A percentile compares a stretch with the other conserved stretches of the same genome.
Evolutionary conservation across 1,140 invertebrate species (phyloP).

Genomic region (Globodera rostochiensis): DNA sequence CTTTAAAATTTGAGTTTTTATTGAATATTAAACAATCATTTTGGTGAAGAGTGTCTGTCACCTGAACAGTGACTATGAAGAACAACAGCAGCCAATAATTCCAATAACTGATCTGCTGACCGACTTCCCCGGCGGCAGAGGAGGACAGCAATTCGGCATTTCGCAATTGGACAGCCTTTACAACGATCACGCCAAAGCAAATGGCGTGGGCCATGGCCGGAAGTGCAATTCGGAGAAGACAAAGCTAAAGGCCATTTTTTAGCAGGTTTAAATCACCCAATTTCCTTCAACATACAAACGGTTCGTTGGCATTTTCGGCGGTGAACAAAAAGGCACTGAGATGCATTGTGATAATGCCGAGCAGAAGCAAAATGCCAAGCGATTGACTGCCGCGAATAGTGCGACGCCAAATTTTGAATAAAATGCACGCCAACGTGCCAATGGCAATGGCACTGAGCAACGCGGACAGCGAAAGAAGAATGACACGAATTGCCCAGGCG

Average conservation of each 20-base stretch:
- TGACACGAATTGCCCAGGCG: constrained; percentile 41
- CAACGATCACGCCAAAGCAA: constrained; percentile 63
- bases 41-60: constrained; percentile 43
- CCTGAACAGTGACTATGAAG: constrained; percentile 61
- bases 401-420: constrained; percentile 68
- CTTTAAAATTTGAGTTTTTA: not conserved
- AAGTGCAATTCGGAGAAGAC: constrained; percentile 48
- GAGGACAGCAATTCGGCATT: constrained; percentile 60
- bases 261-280: not conserved
- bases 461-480: constrained; percentile 51
- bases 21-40: too few relatives aligned
- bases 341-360: constrained; percentile 68
- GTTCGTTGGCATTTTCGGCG: constrained; percentile 64
- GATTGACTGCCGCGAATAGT: constrained; percentile 68
- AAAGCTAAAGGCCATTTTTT: constrained; percentile 42
- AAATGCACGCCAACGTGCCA: constrained; percentile 67
- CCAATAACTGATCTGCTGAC: constrained; percentile 59
- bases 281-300: constrained; percentile 3
- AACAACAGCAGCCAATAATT: constrained; percentile 64
- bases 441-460: constrained; percentile 64
- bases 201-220: constrained; percentile 55
- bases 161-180: constrained; percentile 60
- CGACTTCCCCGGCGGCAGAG: constrained; percentile 24
- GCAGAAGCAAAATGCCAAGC: constrained; percentile 67
- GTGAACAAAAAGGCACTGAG: constrained; percentile 67